phyloP scores from a whole-genome alignment of 2,113 vertebrate species.

The Galeopterus variegatus region DNA sequence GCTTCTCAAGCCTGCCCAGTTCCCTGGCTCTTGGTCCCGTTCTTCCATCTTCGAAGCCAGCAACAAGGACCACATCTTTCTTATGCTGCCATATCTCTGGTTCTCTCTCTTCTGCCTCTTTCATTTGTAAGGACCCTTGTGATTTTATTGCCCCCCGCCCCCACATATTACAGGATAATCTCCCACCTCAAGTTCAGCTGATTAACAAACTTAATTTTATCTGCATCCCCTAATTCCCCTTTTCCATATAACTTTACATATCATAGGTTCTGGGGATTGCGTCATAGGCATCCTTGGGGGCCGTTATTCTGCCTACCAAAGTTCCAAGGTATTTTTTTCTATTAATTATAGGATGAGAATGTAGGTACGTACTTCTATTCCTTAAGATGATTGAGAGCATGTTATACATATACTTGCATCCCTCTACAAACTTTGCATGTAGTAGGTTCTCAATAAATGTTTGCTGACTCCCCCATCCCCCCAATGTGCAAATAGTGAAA shows the following conservation, averaged over 20 bases:
- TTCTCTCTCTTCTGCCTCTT: background rate
- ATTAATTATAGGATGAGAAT: background rate
- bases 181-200: background rate
- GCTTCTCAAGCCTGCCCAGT: background rate
- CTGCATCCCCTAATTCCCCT: background rate
- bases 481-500: background rate
- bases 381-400: background rate
- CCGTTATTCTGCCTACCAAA: background rate
- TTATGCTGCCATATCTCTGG: background rate
- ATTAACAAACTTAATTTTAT: constrained; percentile 6
- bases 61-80: background rate
- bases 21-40: background rate
- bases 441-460: background rate
- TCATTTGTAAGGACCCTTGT: background rate
- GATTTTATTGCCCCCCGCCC: background rate
- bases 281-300: background rate
- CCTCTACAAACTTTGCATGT: background rate
- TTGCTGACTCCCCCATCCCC: background rate
- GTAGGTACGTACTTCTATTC: background rate
- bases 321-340: background rate
- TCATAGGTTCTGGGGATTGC: constrained; percentile 1
- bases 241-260: background rate
- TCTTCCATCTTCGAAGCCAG: constrained; percentile 12
- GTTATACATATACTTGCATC: background rate
- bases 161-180: background rate